phyloP scores from a whole-genome alignment of 2,113 vertebrate species.

The Protomyctophum bolini region DNA sequence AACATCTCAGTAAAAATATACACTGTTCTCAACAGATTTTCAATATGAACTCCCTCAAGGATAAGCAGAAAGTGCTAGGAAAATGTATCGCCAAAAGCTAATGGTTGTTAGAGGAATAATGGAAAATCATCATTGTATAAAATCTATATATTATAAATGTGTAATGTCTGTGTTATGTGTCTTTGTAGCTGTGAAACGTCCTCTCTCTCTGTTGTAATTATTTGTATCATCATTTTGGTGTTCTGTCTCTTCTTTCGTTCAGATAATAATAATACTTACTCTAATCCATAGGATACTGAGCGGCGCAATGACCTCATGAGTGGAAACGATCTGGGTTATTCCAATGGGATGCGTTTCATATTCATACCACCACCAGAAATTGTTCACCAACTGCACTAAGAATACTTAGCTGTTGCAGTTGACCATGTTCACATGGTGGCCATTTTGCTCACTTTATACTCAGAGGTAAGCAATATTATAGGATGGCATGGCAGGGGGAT shows the following conservation, averaged over 20 bases:
- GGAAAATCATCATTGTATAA: constrained; percentile 19
- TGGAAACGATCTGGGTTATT: constrained; percentile 14
- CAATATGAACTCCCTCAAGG: constrained; percentile 21
- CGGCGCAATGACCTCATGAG: constrained; percentile 23
- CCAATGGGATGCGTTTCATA: constrained; percentile 21
- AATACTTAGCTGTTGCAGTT: neutral
- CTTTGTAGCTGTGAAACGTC: constrained; percentile 55
- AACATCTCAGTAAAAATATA: constrained; percentile 29
- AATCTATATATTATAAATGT: constrained; percentile 64
- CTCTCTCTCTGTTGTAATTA: constrained; percentile 48
- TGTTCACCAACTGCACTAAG: constrained; percentile 20
- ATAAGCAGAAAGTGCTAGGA: constrained; percentile 29
- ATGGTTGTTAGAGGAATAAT: constrained; percentile 47
- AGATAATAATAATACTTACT: constrained; percentile 48
- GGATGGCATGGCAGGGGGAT: no score
- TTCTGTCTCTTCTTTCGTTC: constrained; percentile 59
- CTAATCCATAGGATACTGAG: constrained; percentile 39
- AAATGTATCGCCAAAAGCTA: constrained; percentile 36
- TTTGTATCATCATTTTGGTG: constrained; percentile 61
- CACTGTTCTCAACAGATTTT: constrained; percentile 14
- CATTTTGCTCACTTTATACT: no score
- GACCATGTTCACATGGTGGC: no score
- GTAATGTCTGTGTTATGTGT: constrained; percentile 51
- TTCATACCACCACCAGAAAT: constrained; percentile 26
- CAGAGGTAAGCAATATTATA: no score